phyloP scores from a whole-genome alignment of 2,113 vertebrate genomes.

The Pogonocichla stellata region DNA sequence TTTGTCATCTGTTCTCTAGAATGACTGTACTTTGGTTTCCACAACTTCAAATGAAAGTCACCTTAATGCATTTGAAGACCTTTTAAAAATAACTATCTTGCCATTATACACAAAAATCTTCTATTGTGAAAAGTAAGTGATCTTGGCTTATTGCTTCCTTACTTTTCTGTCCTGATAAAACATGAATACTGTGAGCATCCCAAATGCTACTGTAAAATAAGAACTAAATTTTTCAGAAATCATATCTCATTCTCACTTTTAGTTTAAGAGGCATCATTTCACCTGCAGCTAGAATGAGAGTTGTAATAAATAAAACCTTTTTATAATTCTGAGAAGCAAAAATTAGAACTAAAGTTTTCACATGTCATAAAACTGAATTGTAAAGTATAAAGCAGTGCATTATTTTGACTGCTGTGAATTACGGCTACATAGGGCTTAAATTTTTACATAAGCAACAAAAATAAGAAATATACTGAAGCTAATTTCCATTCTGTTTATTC shows the following conservation, averaged over 20 bases:
- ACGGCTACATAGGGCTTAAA: neutral
- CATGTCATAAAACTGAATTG: neutral
- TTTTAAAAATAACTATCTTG: slow-evolving; percentile 60
- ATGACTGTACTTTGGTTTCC: slow-evolving; percentile 33
- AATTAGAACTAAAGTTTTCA: neutral
- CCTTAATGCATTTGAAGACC: slow-evolving; percentile 52
- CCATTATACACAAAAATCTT: neutral
- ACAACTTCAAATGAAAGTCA: slow-evolving; percentile 62
- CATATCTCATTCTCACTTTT: neutral
- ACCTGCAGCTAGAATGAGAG: neutral
- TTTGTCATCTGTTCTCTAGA: slow-evolving; percentile 36
- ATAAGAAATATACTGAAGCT: neutral
- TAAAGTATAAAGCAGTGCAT: neutral
- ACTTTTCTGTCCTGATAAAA: neutral
- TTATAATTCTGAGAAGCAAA: neutral
- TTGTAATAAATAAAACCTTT: neutral
- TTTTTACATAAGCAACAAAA: neutral
- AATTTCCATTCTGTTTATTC: neutral
- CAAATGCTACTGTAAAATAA: neutral
- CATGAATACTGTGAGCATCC: neutral
- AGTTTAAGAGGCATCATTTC: neutral
- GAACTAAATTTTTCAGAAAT: neutral
- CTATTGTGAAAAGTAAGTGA: slow-evolving; percentile 38
- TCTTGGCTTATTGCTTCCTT: slow-evolving; percentile 51
- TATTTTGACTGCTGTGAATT: neutral